Base-by-base conservation (phyloP, 2,113 vertebrate species). In the Trichomycterus rosablanca region DNA sequence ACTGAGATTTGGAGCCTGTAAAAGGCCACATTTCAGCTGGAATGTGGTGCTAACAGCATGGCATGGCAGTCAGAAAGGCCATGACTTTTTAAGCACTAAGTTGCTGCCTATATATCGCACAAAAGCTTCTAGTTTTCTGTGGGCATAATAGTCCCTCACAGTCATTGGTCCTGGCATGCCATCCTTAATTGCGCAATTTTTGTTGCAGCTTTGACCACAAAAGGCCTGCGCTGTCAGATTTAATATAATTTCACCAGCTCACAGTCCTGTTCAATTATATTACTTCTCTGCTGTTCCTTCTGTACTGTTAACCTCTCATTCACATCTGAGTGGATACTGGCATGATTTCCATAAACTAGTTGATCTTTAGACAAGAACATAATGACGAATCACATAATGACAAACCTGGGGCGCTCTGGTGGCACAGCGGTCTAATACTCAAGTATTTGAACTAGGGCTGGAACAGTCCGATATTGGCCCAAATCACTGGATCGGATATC, bases 101-200 rank as follows among this genome's bases (percentile, higher is more conserved):
- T 46, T 46, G 30, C 15, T 54, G 15, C 28, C 18, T 63, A 24
- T 10, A 40, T n/a, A 40, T n/a, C 3, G 8, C 48, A 26, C 48
- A 60, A 58, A 55, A 45, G 63, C 58, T 19, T 64, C 43, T 58
- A n/a, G 34, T 60, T 67, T 67, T 57, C 35, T 20, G 24, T 28
- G 30, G 59, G 63, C 50, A 65, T 70, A 74, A 67, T 67, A 58
- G 71, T 65, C 56, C 59, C 71, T 72, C 66, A 59, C 66, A 66
- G 42, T 70, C 40, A 9, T 45, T 60, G 54, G 45, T 61, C 61
- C 53, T 24, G 37, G 52, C 66, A 73, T 60, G 49, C 16, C n/a
- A 46, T 59, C 43, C 62, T 49, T 72, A 74, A 74, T 74, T 68
- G 71, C 67, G 24, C 59, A 53, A 24, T 68, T 59, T 63, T 61